Percentiles rank a stretch among this genome's conserved stretches.
phyloP scores from a whole-genome alignment of 2,113 vertebrate species.

The Ramphastos sulfuratus region DNA sequence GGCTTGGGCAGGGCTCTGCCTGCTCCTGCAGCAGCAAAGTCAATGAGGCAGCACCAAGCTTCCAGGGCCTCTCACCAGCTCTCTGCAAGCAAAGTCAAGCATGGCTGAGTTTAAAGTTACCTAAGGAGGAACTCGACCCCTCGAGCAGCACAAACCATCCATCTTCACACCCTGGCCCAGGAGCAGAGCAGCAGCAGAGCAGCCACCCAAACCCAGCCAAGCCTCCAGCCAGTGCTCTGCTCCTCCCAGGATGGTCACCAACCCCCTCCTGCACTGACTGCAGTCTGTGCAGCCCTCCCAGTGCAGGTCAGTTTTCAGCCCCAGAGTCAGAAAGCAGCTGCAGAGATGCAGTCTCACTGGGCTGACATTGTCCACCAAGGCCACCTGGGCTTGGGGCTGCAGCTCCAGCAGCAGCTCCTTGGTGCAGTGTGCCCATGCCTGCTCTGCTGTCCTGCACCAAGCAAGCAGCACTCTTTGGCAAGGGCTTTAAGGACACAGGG shows the following conservation, averaged over 20 bases:
- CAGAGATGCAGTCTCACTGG: not conserved
- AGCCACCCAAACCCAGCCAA: rapidly evolving
- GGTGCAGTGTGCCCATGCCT: rapidly evolving
- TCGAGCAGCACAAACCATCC: not conserved
- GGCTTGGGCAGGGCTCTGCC: not conserved
- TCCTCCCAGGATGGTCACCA: not conserved
- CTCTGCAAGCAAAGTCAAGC: not conserved
- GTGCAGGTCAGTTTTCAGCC: not conserved
- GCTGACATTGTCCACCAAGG: not conserved
- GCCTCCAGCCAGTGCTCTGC: not conserved
- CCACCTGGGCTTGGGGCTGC: rapidly evolving
- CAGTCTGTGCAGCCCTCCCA: rapidly evolving
- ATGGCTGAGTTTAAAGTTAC: not conserved
- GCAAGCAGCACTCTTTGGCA: not conserved
- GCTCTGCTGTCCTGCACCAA: not conserved
- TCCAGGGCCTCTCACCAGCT: not conserved
- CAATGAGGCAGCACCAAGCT: not conserved
- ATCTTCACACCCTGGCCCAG: not conserved
- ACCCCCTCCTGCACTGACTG: rapidly evolving
- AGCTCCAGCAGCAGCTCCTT: not conserved
- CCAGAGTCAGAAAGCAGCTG: not conserved
- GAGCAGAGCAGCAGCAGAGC: not conserved
- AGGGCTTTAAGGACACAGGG: not conserved
- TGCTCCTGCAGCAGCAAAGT: not conserved
- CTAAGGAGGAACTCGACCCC: not conserved